A percentile compares a stretch with the other conserved stretches of the same genome.
Evolutionary conservation across 2,797 vertebrate species (phyloP).

Genomic region (Varecia variegata): DNA sequence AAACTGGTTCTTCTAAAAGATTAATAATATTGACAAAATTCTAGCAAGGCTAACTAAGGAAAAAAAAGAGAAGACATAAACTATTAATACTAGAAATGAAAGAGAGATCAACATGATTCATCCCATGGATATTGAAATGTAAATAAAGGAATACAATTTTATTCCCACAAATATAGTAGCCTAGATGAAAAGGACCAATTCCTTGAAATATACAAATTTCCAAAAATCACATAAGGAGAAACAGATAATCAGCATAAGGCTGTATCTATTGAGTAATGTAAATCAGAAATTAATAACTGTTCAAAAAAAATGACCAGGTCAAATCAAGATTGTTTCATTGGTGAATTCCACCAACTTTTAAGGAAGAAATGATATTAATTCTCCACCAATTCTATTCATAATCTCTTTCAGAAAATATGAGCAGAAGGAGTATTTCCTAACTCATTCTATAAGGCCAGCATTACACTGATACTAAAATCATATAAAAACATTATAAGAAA

Average conservation of each 20-base stretch:
- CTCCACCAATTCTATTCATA: not conserved
- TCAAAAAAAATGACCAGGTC: not conserved
- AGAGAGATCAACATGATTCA: not conserved
- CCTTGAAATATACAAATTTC: not conserved
- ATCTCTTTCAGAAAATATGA: not conserved
- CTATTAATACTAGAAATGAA: not conserved
- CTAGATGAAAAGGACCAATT: not conserved
- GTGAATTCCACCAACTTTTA: not conserved
- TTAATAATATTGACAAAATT: not conserved
- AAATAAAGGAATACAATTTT: not conserved
- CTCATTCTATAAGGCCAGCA: not conserved
- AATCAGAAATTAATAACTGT: not conserved
- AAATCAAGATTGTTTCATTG: not conserved
- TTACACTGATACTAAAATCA: not conserved
- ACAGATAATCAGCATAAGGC: not conserved
- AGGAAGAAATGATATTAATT: not conserved
- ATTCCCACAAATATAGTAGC: not conserved
- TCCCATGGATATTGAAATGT: not conserved
- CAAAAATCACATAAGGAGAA: not conserved
- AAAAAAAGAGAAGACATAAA: not conserved
- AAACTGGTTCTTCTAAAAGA: not conserved
- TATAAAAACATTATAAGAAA: not conserved
- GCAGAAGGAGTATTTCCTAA: not conserved
- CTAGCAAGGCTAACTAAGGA: not conserved
- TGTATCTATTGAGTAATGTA: not conserved